These are phyloP conservation scores for Bombus sibiricus DNA, from an alignment of 1,140 invertebrate species.

Conservation along the genomic window DNA sequence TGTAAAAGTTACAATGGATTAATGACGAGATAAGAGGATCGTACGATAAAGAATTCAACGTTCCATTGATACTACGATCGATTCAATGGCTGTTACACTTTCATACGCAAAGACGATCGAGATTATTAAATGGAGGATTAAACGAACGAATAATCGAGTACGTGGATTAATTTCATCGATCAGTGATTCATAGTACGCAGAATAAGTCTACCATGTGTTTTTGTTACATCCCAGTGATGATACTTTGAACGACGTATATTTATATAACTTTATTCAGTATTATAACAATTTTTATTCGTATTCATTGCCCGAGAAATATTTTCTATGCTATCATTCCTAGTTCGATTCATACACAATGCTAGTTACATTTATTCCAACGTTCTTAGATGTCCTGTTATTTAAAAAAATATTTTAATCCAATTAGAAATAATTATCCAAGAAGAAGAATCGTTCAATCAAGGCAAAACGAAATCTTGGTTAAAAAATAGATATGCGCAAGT, in stretches of 20 bases:
- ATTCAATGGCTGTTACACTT: not conserved
- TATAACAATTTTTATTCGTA: not conserved
- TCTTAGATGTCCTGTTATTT: not conserved
- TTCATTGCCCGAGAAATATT: too few species aligned
- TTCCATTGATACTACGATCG: not conserved
- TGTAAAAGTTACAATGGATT: too few species aligned
- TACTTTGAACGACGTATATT: too few species aligned
- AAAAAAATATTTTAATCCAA: not conserved
- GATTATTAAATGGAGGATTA: not conserved
- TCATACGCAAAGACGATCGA: not conserved
- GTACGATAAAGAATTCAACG: not conserved
- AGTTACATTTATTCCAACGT: not conserved
- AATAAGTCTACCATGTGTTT: too few species aligned
- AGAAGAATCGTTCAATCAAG: not conserved
- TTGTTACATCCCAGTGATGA: too few species aligned
- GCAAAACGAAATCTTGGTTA: too few species aligned
- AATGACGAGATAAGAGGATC: not conserved
- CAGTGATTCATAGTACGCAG: too few species aligned
- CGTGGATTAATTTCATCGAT: not conserved
- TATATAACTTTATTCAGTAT: not conserved
- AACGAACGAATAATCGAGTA: not conserved
- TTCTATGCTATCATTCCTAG: not conserved
- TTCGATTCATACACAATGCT: not conserved
- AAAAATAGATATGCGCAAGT: not conserved
- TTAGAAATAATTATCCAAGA: not conserved